Evolutionary conservation across 2,888 invertebrate species (phyloP).

Genomic region (Cheiracanthium punctorium): DNA sequence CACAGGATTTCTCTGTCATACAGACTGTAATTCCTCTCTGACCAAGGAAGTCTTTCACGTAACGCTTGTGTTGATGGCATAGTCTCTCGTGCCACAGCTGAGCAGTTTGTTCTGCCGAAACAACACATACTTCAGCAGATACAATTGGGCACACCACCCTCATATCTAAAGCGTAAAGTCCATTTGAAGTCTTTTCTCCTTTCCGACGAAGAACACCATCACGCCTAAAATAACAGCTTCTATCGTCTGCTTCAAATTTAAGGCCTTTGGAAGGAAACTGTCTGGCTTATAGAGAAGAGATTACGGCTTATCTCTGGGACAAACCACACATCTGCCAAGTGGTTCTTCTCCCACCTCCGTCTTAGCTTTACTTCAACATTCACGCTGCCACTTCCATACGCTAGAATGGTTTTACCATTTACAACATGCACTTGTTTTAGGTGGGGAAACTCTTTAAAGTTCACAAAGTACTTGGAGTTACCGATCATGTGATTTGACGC

Average conservation of each 20-base stretch:
- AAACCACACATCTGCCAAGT: slow-evolving; percentile 5
- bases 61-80: background rate
- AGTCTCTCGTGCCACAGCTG: slow-evolving; percentile 31
- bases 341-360: background rate
- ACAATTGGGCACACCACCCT: background rate
- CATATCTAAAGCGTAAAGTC: slow-evolving; percentile 12
- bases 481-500: slow-evolving; percentile 20
- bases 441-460: too few relatives aligned
- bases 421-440: background rate
- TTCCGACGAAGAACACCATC: background rate
- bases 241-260: background rate
- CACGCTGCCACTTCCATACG: background rate
- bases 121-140: background rate
- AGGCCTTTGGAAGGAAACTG: background rate
- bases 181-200: background rate
- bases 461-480: too few relatives aligned
- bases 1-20: background rate
- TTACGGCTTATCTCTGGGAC: slow-evolving; percentile 6
- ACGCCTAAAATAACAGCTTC: slow-evolving; percentile 5
- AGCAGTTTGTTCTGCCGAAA: background rate
- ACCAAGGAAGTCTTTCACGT: background rate
- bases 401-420: background rate
- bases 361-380: too few relatives aligned
- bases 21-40: background rate
- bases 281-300: slow-evolving; percentile 22